Base-by-base conservation (phyloP, 2,113 vertebrate genomes). In the Abramis brama region DNA sequence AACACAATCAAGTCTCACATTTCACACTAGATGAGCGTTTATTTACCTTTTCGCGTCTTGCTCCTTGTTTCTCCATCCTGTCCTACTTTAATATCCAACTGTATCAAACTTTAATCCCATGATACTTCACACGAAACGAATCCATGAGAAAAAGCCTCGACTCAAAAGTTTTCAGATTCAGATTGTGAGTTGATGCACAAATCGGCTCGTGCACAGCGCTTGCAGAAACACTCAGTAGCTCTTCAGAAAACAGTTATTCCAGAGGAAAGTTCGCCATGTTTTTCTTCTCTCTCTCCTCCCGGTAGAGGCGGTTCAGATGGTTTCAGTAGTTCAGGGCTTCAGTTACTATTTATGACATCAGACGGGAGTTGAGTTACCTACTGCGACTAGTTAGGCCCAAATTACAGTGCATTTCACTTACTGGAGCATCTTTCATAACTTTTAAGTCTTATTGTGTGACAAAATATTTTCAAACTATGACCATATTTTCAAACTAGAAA, bases 61-160 rank as follows among this genome's bases (percentile, higher is more conserved):
- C 30, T 83, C 87, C 92, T 45, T 86, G 92, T 90, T 94, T 95
- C 92, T 95, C 94, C 94, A 95, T 95, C 93, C 94, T 91, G 94
- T 89, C 81, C 89, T 88, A 89, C 87, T 91, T 86, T 89, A 80
- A 81, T 87, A 87, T 89, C 90, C 91, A 86, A 71, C 85, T 70
- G 79, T 87, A 89, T 87, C 83, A 91, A 93, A 94, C 92, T 91
- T 91, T 93, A 93, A 93, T 93, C 93, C 91, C 91, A 92, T 91
- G 90, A 88, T 91, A 88, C 84, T 83, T 60, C 11, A 60, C 10
- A 83, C 66, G 87, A 85, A 76, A 39, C 87, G 62, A 87, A 89
- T 78, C n/a, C 82, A 77, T 39, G 75, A 57, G 27, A 86, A 92
- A 91, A 90, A 59, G 36, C n/a, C 30, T 68, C 25, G 11, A 43